Conservation (phyloP, 2,888 invertebrate species). For the Thereva nobilitata region DNA sequence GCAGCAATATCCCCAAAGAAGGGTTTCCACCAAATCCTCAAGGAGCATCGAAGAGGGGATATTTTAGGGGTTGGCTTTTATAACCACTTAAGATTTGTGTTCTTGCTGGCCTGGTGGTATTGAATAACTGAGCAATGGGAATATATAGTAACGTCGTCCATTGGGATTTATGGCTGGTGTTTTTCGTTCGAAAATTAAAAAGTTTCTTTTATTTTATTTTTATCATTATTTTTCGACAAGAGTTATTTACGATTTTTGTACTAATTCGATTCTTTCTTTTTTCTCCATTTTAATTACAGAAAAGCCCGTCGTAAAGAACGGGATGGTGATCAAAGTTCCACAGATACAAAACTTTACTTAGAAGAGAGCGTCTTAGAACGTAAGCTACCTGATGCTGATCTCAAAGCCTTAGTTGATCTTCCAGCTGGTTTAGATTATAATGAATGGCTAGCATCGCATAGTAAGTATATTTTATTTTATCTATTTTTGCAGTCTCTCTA, state of each 20-base stretch:
- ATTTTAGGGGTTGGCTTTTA: too few species aligned
- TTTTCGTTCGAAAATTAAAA: too few species aligned
- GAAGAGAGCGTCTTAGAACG: slow-evolving; percentile 93
- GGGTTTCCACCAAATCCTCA: too few species aligned
- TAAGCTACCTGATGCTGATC: slow-evolving; percentile 91
- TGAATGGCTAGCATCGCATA: slow-evolving; percentile 99
- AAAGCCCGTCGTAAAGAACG: slow-evolving; percentile 97
- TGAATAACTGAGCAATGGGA: too few species aligned
- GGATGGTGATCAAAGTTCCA: slow-evolving; percentile 76
- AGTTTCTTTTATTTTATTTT: too few species aligned
- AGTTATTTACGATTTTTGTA: slow-evolving; percentile 18
- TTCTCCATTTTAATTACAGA: slow-evolving; percentile 73
- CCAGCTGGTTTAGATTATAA: slow-evolving; percentile 96
- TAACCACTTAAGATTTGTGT: too few species aligned
- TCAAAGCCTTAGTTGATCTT: slow-evolving; percentile 90
- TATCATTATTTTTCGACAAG: background rate
- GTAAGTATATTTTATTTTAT: slow-evolving; percentile 63
- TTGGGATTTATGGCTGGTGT: too few species aligned
- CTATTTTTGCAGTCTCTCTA: background rate
- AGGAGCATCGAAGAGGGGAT: too few species aligned
- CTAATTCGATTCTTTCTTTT: slow-evolving; percentile 42
- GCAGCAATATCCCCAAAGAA: too few species aligned
- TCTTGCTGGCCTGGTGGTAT: too few species aligned
- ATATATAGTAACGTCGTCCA: too few species aligned
- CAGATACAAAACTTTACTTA: slow-evolving; percentile 91